Evolutionary conservation across 2,113 vertebrate genomes (phyloP), one percentile per base, ranked within the genome.

Genomic region (Microtus pennsylvanicus): DNA sequence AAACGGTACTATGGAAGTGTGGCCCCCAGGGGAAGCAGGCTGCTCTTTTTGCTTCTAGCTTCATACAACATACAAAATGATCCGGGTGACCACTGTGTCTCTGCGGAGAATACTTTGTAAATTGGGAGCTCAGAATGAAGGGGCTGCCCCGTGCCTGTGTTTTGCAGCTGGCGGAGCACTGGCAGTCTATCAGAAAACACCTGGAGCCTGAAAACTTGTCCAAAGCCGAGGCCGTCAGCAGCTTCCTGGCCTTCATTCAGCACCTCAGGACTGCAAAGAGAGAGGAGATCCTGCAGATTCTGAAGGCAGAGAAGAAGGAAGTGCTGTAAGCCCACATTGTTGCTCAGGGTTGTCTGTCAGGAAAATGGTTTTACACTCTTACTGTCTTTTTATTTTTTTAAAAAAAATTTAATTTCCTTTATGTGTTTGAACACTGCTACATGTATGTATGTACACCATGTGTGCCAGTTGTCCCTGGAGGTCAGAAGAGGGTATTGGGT

Each of bases 211-310:
- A 98, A 55, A 99, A 98, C 87, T 98, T 99, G 97, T 99, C 99
- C 88, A 99, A 99, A 95, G 97, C 99, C 33, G 97, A 98, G 77
- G 99, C 99, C 26, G 99, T 98, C 76, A 98, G 98, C 95, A 99
- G 98, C 98, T 99, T 99, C 98, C 98, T 99, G 97, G 98, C 98
- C 35, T 99, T 99, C 52, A 98, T 99, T 97, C 99, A 99, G 97
- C 99, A 97, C 95, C 98, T 99, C 95, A 98, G 99, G 97, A 99
- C 98, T 94, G 98, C 99, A 4, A 98, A 98, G 0, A 99, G 99
- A 97, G 99, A 99, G 17, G 99, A 99, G 92, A 99, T 99, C 96
- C 98, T 99, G 89, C 98, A 99, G 87, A 96, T 99, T 81, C 97
- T 99, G 67, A 99, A 96, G 97, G 99, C 97, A 72, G 99, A 99